These are phyloP conservation scores for Plagiodera versicolora DNA, from an alignment of 2,888 invertebrate genomes.

Conservation along the genomic window DNA sequence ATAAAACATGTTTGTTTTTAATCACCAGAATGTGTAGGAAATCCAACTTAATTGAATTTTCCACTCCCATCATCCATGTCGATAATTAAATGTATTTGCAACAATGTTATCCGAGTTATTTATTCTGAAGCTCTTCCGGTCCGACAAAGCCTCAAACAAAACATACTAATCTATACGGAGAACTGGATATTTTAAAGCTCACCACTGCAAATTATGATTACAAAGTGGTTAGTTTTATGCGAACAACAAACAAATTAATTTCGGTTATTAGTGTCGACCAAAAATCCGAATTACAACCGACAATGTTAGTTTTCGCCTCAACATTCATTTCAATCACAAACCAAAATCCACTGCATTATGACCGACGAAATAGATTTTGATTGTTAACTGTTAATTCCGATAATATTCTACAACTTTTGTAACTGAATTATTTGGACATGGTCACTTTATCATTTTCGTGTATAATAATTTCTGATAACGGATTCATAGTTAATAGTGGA, in stretches of 20 bases:
- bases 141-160: constrained; percentile 21
- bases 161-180: constrained; percentile 15
- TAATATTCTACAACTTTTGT: too few species aligned
- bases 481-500: too few species aligned
- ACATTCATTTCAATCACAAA: neutral
- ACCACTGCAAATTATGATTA: constrained; percentile 30
- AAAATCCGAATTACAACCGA: constrained; percentile 23
- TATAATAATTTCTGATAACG: too few species aligned
- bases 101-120: constrained; percentile 29
- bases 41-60: constrained; percentile 2
- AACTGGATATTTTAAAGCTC: constrained; percentile 22
- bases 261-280: constrained; percentile 21
- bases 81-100: constrained; percentile 25
- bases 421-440: too few species aligned
- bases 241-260: constrained; percentile 31
- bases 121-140: constrained; percentile 18
- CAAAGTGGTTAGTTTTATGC: constrained; percentile 27
- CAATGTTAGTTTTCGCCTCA: constrained; percentile 1
- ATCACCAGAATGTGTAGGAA: neutral
- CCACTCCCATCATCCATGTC: neutral
- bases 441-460: too few species aligned
- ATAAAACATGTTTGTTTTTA: constrained; percentile 8
- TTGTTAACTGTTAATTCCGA: too few species aligned
- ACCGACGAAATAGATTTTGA: neutral
- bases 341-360: constrained; percentile 5